These are phyloP conservation scores for Deilephila elpenor DNA, from an alignment of 2,888 invertebrate species.

Conservation along the genomic window DNA sequence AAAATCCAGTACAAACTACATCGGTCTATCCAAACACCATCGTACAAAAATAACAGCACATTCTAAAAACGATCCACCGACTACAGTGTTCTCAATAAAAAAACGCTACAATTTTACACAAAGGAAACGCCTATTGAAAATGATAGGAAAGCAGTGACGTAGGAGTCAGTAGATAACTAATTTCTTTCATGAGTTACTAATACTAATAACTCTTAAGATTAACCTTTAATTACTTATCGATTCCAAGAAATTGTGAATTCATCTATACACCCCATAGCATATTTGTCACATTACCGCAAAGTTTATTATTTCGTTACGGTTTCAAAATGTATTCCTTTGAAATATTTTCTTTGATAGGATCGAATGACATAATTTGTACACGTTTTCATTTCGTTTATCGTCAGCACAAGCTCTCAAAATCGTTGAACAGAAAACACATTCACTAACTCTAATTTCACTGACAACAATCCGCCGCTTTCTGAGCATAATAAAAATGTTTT, in stretches of 20 bases:
- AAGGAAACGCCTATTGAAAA: too few species aligned
- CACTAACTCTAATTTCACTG: constrained; percentile 19
- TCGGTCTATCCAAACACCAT: too few species aligned
- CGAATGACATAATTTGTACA: not conserved
- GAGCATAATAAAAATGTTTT: constrained; percentile 32
- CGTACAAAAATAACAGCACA: too few species aligned
- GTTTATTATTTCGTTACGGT: not conserved
- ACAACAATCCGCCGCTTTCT: constrained; percentile 21
- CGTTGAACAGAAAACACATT: constrained; percentile 12
- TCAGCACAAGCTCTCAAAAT: not conserved
- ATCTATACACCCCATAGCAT: not conserved
- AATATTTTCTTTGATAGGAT: not conserved
- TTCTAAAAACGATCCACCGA: too few species aligned
- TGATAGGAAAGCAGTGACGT: too few species aligned
- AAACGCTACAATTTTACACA: too few species aligned
- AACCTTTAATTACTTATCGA: not conserved
- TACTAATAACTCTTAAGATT: not conserved
- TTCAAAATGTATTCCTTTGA: not conserved
- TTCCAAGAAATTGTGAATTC: not conserved
- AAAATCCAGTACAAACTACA: too few species aligned
- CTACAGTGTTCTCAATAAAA: too few species aligned
- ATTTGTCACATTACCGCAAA: constrained; percentile 5
- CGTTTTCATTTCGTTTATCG: not conserved
- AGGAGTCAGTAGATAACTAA: too few species aligned
- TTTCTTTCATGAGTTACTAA: too few species aligned